phyloP scores from a whole-genome alignment of 2,888 invertebrate genomes.

The Nomada lathburiana region DNA sequence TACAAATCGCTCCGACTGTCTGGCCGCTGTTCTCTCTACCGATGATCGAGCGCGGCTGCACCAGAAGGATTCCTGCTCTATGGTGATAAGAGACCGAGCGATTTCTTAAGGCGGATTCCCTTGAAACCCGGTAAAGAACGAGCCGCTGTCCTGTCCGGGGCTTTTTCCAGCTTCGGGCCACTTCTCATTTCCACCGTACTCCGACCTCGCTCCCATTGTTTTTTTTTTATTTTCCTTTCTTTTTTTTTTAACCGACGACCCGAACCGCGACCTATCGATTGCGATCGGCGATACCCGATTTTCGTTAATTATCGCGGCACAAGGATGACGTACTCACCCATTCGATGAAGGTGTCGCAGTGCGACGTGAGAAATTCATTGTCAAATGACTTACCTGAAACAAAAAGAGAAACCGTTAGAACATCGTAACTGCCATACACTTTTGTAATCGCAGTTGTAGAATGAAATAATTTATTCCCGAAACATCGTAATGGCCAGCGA shows the following conservation, averaged over 20 bases:
- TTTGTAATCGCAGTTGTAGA: too few species aligned
- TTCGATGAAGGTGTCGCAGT: too few species aligned
- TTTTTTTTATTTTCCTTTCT: not conserved
- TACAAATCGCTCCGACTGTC: slow-evolving; percentile 70
- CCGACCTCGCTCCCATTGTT: slow-evolving; percentile 1
- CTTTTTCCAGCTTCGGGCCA: slow-evolving; percentile 50
- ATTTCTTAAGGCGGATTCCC: slow-evolving; percentile 77
- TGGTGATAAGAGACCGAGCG: slow-evolving; percentile 73
- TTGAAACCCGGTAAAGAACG: slow-evolving; percentile 62
- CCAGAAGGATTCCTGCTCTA: slow-evolving; percentile 70
- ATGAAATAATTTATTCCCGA: not conserved
- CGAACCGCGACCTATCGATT: slow-evolving; percentile 34
- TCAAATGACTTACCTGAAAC: slow-evolving; percentile 59
- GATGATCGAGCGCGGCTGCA: slow-evolving; percentile 72
- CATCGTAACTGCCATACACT: not conserved
- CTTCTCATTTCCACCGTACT: slow-evolving; percentile 19
- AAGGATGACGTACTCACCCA: slow-evolving; percentile 27
- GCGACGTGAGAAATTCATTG: not conserved
- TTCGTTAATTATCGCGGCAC: slow-evolving; percentile 24
- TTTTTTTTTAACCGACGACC: not conserved
- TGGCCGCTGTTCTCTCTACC: slow-evolving; percentile 61
- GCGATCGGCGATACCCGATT: slow-evolving; percentile 14
- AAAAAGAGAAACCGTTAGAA: slow-evolving; percentile 15
- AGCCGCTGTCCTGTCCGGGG: slow-evolving; percentile 56
- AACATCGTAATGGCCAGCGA: too few species aligned